phyloP scores from a whole-genome alignment of 2,888 invertebrate species.

The Chouioia cunea region DNA sequence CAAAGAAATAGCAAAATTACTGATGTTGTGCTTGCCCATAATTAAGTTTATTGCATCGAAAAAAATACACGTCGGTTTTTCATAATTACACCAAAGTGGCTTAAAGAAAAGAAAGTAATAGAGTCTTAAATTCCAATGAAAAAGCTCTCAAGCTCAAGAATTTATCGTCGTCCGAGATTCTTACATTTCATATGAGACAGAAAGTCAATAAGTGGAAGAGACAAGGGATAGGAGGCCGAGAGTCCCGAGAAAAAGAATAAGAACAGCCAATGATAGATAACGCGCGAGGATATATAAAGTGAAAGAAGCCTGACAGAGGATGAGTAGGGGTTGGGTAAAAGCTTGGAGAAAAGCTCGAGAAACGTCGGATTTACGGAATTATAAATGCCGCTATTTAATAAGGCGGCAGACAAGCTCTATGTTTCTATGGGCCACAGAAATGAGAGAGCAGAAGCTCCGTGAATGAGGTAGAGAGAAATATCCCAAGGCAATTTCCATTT shows the following conservation, averaged over 20 bases:
- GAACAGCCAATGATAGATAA: conserved; percentile 31
- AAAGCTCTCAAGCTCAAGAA: conserved; percentile 17
- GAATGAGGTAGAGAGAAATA: conserved; percentile 13
- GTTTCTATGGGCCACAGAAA: background rate
- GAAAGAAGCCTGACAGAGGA: background rate
- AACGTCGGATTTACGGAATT: conserved; percentile 36
- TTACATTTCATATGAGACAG: conserved; percentile 44
- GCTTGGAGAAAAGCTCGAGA: background rate
- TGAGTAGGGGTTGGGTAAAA: conserved; percentile 1
- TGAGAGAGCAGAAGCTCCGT: conserved; percentile 9
- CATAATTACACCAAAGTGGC: background rate
- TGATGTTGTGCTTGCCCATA: no score
- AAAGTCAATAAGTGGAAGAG: conserved; percentile 39
- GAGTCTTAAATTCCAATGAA: conserved; percentile 27
- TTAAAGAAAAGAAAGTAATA: background rate
- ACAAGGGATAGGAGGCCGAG: background rate
- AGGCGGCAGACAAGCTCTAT: conserved; percentile 36
- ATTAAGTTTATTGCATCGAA: no score
- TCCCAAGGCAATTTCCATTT: conserved; percentile 18
- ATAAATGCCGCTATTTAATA: conserved; percentile 54
- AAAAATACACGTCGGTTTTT: conserved; percentile 4
- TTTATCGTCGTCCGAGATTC: conserved; percentile 33
- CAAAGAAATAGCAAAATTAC: no score
- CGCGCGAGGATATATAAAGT: background rate
- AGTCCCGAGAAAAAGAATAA: conserved; percentile 1